These are phyloP conservation scores for Berghia stephanieae DNA, from an alignment of 1,140 invertebrate species.

Conservation along the genomic window DNA sequence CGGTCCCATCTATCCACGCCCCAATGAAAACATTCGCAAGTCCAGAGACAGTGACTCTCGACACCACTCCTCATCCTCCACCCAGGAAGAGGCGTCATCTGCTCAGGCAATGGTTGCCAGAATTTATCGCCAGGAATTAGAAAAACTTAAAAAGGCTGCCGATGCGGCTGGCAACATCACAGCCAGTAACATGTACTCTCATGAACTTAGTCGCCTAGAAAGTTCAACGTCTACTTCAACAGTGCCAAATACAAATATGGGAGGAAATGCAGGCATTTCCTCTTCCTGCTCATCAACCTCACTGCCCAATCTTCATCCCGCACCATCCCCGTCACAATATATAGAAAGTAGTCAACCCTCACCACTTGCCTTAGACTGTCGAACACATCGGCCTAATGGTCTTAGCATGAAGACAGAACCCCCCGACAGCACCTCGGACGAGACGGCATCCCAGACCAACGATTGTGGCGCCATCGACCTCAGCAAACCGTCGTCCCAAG, in stretches of 20 bases:
- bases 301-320: neutral
- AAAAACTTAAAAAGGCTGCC: slow-evolving; percentile 78
- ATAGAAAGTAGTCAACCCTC: neutral
- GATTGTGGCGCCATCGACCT: slow-evolving; percentile 56
- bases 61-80: slow-evolving; percentile 26
- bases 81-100: slow-evolving; percentile 40
- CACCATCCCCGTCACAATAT: slow-evolving; percentile 10
- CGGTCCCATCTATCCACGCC: slow-evolving; percentile 26
- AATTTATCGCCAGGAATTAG: slow-evolving; percentile 95
- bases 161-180: slow-evolving; percentile 73
- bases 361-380: slow-evolving; percentile 26
- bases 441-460: slow-evolving; percentile 42
- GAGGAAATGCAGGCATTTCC: too few species aligned
- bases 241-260: neutral
- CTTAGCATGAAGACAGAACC: slow-evolving; percentile 52
- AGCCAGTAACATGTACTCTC: slow-evolving; percentile 79
- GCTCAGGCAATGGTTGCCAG: slow-evolving; percentile 94
- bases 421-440: slow-evolving; percentile 52
- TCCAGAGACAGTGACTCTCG: slow-evolving; percentile 30
- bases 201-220: slow-evolving; percentile 58
- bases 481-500: slow-evolving; percentile 50
- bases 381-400: slow-evolving; percentile 26
- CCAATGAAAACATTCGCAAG: slow-evolving; percentile 33
- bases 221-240: too few species aligned
- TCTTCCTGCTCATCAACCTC: slow-evolving; percentile 9